Conservation (phyloP, 2,888 invertebrate species). For the Thymelicus sylvestris region DNA sequence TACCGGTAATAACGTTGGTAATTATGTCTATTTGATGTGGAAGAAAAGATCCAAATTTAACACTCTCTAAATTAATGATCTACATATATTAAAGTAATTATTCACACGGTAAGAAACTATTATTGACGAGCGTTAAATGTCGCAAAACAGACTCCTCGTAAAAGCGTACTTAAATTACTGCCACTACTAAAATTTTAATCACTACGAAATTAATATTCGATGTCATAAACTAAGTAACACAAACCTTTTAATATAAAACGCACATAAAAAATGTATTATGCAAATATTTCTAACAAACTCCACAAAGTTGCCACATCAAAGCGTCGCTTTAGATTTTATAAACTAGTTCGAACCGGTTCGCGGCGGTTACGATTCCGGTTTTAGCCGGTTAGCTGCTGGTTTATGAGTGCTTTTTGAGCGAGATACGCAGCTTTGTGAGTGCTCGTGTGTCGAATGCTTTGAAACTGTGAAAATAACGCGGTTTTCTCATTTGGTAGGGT, state of each 20-base stretch:
- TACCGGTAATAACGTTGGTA: too few species aligned
- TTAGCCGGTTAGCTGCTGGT: slow-evolving; percentile 28
- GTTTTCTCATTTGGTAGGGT: slow-evolving; percentile 32
- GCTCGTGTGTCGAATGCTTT: slow-evolving; percentile 31
- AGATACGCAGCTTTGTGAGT: slow-evolving; percentile 23
- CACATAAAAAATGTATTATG: slow-evolving; percentile 15
- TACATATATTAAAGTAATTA: too few species aligned
- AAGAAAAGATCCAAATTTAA: too few species aligned
- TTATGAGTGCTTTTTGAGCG: slow-evolving; percentile 32
- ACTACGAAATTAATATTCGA: slow-evolving; percentile 12
- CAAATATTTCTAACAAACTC: slow-evolving; percentile 36
- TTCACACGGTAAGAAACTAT: background rate
- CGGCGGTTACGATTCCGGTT: slow-evolving; percentile 32
- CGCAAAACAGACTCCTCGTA: slow-evolving; percentile 1
- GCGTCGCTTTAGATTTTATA: slow-evolving; percentile 34
- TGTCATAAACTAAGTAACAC: slow-evolving; percentile 10
- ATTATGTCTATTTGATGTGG: too few species aligned
- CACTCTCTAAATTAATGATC: too few species aligned
- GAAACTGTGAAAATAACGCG: slow-evolving; percentile 31
- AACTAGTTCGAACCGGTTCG: slow-evolving; percentile 39
- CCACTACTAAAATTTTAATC: slow-evolving; percentile 6
- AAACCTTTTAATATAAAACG: slow-evolving; percentile 14
- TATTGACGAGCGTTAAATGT: background rate
- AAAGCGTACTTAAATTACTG: slow-evolving; percentile 7
- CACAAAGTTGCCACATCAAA: slow-evolving; percentile 38